These are phyloP conservation scores for Ellobius talpinus DNA, from an alignment of 2,113 vertebrate species.

Conservation along the genomic window DNA sequence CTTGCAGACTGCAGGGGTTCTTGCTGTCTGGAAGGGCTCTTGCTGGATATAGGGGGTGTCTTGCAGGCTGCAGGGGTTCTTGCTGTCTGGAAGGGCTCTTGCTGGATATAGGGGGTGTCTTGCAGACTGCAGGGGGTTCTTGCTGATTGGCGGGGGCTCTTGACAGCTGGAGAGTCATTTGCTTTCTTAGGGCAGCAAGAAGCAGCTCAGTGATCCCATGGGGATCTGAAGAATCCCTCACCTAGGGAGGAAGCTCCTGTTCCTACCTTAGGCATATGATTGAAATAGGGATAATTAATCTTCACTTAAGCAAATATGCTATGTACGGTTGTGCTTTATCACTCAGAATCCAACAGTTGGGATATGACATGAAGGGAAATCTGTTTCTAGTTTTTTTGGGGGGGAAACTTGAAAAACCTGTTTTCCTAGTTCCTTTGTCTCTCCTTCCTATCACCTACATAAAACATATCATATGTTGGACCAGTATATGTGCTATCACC, in stretches of 20 bases:
- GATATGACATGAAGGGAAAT: background rate
- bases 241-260: background rate
- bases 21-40: too few relatives aligned
- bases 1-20: background rate
- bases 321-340: background rate
- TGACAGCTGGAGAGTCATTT: background rate
- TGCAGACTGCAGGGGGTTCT: too few relatives aligned
- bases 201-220: background rate
- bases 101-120: too few relatives aligned
- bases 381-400: background rate
- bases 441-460: background rate
- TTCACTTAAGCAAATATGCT: background rate
- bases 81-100: background rate
- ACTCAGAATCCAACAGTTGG: background rate
- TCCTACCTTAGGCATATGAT: background rate
- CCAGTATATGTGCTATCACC: background rate
- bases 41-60: background rate
- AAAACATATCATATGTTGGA: conserved; percentile 6
- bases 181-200: background rate
- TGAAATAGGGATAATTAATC: conserved; percentile 20
- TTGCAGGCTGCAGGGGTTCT: too few relatives aligned
- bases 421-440: conserved; percentile 31
- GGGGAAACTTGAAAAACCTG: background rate
- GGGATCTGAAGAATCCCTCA: background rate
- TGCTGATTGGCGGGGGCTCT: background rate